Evolutionary conservation across 2,113 vertebrate genomes (phyloP).

Genomic region (Ctenodactylus gundi): DNA sequence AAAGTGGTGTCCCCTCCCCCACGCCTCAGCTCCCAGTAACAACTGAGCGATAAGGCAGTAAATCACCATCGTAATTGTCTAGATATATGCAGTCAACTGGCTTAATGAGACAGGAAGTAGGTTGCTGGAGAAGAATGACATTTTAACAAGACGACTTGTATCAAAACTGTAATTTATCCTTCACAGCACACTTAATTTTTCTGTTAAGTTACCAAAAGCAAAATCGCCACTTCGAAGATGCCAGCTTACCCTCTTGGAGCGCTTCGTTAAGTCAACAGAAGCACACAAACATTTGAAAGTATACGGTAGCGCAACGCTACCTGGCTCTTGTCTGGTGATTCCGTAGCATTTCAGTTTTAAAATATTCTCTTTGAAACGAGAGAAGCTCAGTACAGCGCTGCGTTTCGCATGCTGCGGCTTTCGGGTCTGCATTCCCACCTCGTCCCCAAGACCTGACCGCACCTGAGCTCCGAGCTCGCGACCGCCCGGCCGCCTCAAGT

Average conservation of each 20-base stretch:
- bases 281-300: not conserved
- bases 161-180: conserved; percentile 68
- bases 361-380: not conserved
- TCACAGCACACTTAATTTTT: conserved; percentile 64
- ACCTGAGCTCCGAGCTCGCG: not conserved
- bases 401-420: not conserved
- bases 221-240: conserved; percentile 42
- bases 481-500: not conserved
- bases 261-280: not conserved
- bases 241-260: not conserved
- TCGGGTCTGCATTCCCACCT: not conserved
- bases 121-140: conserved; percentile 68
- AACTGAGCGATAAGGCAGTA: conserved; percentile 57
- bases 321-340: not conserved
- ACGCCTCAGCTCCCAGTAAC: not conserved
- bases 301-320: not conserved
- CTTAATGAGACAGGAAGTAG: conserved; percentile 77
- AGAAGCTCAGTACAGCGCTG: not conserved
- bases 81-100: conserved; percentile 63
- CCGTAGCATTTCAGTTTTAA: not conserved
- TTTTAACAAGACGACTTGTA: conserved; percentile 74
- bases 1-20: not conserved
- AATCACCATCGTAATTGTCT: conserved; percentile 73
- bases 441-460: not conserved
- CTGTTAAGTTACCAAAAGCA: conserved; percentile 65